Base-by-base conservation (phyloP, 1,140 invertebrate genomes). In the Drosophila virilis region DNA sequence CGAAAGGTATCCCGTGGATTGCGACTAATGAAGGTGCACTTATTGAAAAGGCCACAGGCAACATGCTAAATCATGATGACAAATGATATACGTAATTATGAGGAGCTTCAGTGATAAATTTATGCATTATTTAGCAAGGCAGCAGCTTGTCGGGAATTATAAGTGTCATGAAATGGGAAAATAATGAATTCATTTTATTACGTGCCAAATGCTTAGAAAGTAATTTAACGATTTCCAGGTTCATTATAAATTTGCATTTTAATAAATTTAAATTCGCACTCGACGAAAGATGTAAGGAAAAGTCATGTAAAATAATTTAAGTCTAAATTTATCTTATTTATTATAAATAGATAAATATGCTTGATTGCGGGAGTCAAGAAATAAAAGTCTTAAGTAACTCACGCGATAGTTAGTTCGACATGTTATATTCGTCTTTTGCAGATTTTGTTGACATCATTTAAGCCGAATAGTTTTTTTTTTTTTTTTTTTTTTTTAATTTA, bases 21-120 rank as follows among this genome's bases (percentile, higher is more conserved):
- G 33, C 46, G 43, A 40, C 33, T 52, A 67, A 67, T 66, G 62
- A 73, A 54, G 17, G 61, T 22, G 33, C 54, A 51, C 62, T 73
- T 67, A 73, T 73, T 73, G 70, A 73, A 73, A 46, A 54, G 40
- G 40, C 22, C 48, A 52, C 54, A 54, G 64, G 35, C 13, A 13
- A 60, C 54, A 48, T 73, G 64, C 55, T 68, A 68, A 73, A 54
- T 68, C 70, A 60, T 38, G 64, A 73, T 73, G 70, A 68, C 70
- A 73, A 73, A 73, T 73, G 70, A 68, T 60, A 52, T 54, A 40
- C 64, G 15, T 59, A 67, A 73, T 73, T 73, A 68, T 73, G 10
- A 59, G 46, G n/a, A 50, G 48, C 40, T 59, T 22, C 40, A 12
- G 40, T 54, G 48, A 68, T 68, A 54, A 73, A 60, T 73, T 60